Percentiles rank a stretch among this genome's conserved stretches.
phyloP scores from a whole-genome alignment of 2,797 vertebrate genomes.

The Hippopotamyrus pictus region DNA sequence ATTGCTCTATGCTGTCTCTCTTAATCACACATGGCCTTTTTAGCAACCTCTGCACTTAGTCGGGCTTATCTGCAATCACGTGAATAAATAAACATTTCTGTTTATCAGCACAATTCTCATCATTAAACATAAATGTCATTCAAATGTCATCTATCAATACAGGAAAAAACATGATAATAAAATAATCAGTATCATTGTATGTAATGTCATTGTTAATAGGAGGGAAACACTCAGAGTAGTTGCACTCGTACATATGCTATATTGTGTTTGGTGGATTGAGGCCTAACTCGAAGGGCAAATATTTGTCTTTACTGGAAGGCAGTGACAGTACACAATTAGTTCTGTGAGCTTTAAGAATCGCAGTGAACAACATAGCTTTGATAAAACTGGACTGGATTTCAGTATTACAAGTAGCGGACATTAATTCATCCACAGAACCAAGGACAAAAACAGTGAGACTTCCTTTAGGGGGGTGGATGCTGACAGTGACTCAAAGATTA shows the following conservation, averaged over 20 bases:
- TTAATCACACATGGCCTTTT: conserved; percentile 10
- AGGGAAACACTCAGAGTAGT: not conserved
- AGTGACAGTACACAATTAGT: conserved; percentile 23
- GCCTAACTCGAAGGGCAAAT: not conserved
- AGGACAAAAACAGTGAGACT: conserved; percentile 40
- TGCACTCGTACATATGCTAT: not conserved
- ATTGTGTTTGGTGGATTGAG: not conserved
- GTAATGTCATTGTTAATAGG: not conserved
- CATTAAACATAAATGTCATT: conserved; percentile 7
- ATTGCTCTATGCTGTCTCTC: not conserved
- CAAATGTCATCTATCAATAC: not conserved
- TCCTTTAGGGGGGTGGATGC: conserved; percentile 48
- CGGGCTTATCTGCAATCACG: not conserved
- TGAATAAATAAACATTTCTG: conserved; percentile 4
- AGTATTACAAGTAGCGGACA: conserved; percentile 42
- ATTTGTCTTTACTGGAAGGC: not conserved
- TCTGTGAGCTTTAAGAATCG: conserved; percentile 55
- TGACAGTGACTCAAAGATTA: conserved; percentile 22
- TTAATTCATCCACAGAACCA: conserved; percentile 51
- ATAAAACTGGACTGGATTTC: conserved; percentile 53
- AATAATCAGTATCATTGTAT: not conserved
- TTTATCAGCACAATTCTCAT: not conserved
- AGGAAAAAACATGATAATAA: not conserved
- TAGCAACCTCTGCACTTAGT: conserved; percentile 13
- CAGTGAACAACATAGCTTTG: conserved; percentile 53